Evolutionary conservation across 1,140 invertebrate species (phyloP).

Genomic region (Drosophila kurseongensis): DNA sequence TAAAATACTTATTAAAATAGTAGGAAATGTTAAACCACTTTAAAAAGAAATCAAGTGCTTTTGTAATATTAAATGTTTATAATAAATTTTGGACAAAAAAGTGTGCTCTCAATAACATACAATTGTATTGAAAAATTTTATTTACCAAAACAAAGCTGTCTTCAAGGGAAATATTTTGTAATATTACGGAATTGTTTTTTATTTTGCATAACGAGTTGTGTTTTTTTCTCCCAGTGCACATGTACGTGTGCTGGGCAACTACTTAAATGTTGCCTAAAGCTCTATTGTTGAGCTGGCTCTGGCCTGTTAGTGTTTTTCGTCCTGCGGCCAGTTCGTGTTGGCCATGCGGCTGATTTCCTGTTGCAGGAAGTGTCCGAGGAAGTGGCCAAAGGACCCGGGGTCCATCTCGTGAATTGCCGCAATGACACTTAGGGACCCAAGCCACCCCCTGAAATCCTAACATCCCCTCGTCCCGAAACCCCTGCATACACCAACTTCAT

Average conservation of each 20-base stretch:
- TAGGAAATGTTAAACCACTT: no score
- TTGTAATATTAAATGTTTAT: no score
- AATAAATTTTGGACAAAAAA: no score
- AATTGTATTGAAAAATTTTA: no score
- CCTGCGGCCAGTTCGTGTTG: constrained; percentile 27
- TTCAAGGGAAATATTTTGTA: no score
- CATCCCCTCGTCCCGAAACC: not conserved
- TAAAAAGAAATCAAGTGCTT: no score
- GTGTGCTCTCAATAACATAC: no score
- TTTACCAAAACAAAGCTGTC: no score
- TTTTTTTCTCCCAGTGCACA: constrained; percentile 6
- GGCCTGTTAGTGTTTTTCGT: constrained; percentile 12
- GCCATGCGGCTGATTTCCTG: constrained; percentile 61
- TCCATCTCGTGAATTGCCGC: constrained; percentile 48
- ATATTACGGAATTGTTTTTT: no score
- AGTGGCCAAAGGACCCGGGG: constrained; percentile 26
- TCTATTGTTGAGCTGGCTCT: no score
- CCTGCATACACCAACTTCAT: constrained; percentile 60
- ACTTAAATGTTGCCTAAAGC: constrained; percentile 69
- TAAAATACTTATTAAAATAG: no score
- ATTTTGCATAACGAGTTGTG: no score
- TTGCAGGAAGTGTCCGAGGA: constrained; percentile 75
- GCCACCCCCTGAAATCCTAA: not conserved
- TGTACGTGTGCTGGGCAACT: constrained; percentile 24
- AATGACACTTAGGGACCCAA: constrained; percentile 60